Evolutionary conservation across 1,140 invertebrate genomes (phyloP), one percentile per base, ranked within the genome.

Genomic region (Drosophila biarmipes): DNA sequence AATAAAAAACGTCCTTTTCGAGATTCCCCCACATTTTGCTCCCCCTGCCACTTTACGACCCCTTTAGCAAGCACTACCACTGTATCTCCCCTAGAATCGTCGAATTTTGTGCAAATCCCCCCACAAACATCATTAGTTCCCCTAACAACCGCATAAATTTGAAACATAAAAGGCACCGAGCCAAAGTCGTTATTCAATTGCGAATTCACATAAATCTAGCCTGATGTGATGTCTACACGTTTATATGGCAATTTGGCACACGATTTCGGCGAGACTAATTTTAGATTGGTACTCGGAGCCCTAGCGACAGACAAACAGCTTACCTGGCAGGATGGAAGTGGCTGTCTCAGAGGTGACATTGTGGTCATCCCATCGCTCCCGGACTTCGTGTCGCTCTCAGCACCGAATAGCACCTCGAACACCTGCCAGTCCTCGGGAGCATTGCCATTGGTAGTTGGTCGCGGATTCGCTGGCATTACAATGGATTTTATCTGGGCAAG

Each of bases 341-440:
- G 37, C 21, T 42, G 43, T 24, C 21, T 56, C 15, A 29, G 10
- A 19, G 51, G 14, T 53, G 72, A 66, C 52, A 69, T 64, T 61
- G 49, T 42, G 19, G 52, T 37, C 35, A 51, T 49, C 24, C 17
- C 21, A 11, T 5, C 27, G 0, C 31, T 10, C 12, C 2, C 10
- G 27, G 27, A 1, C 46, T 38, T 31, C 4, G 38, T n/a, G 29
- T 17, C 48, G 19, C 51, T 69, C 51, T 48, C 37, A 0, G 34
- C 27, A 10, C 57, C 54, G 24, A 94, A 94, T 46, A 95, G 90
- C 0, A 94, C 92, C 91, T 96, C 94, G 84, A 94, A 96, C 49
- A 95, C 93, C 81, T 93, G 94, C 93, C 95, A 95, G 90, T 96
- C 95, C 78, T 95, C 95, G 19, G 93, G 90, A 21, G 92, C 92